Percentiles rank a stretch among this genome's conserved stretches.
Evolutionary conservation across 1,140 invertebrate species (phyloP).

Genomic region (Alviniconcha marisindica): DNA sequence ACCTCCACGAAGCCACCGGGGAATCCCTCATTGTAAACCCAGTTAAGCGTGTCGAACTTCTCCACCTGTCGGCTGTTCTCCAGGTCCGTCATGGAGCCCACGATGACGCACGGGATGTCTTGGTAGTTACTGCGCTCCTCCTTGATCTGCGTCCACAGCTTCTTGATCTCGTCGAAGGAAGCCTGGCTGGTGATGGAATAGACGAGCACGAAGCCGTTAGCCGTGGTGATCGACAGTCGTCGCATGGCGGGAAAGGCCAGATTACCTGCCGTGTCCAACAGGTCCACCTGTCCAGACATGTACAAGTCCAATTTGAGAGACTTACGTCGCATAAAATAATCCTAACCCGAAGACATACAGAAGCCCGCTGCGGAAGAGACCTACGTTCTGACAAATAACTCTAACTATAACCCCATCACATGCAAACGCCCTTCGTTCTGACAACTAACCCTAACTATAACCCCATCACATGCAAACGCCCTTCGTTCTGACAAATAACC

Average conservation of each 20-base stretch:
- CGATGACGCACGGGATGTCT: conserved; percentile 90
- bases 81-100: conserved; percentile 89
- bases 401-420: no score
- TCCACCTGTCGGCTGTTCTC: conserved; percentile 68
- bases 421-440: no score
- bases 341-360: no score
- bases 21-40: conserved; percentile 66
- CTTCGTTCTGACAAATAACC: no score
- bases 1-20: conserved; percentile 68
- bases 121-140: conserved; percentile 87
- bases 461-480: no score
- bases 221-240: conserved; percentile 90
- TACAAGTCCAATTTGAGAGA: no score
- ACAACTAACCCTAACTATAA: no score
- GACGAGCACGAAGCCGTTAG: conserved; percentile 92
- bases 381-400: no score
- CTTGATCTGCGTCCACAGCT: conserved; percentile 89
- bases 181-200: conserved; percentile 88
- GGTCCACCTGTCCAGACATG: conserved; percentile 87
- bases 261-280: conserved; percentile 89
- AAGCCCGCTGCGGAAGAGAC: no score
- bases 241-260: conserved; percentile 70
- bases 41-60: conserved; percentile 70
- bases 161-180: conserved; percentile 87
- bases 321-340: no score